Evolutionary conservation across 2,888 invertebrate genomes (phyloP), one percentile per base, ranked within the genome.

Genomic region (Catotricha subobsoleta): DNA sequence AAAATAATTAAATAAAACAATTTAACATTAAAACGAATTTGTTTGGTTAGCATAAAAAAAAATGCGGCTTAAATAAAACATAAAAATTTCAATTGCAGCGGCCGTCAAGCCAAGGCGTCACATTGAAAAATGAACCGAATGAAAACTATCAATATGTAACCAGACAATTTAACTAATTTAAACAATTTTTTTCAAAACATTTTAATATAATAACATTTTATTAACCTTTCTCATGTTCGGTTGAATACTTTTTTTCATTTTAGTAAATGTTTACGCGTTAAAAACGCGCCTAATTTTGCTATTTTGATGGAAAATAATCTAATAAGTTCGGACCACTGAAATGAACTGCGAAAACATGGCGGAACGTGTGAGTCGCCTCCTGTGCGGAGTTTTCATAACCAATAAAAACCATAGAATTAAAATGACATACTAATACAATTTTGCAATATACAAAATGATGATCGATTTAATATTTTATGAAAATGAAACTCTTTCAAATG

Each of bases 191-290:
- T n/a, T n/a, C n/a, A n/a, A n/a, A n/a, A n/a, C n/a, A n/a, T n/a
- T n/a, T n/a, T n/a, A n/a, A n/a, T n/a, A n/a, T n/a, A n/a, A n/a
- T n/a, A n/a, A n/a, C n/a, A n/a, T n/a, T n/a, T n/a, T n/a, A n/a
- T n/a, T n/a, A 20, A 48, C 48, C 48, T 48, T 48, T 45, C 46
- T 43, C 33, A 46, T 43, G 42, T 44, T 46, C 31, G 47, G 43
- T 31, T 46, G 47, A 43, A 44, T 30, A 37, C 37, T 45, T 46
- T 43, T 47, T 46, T 48, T 48, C 48, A 48, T 48, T 44, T 25
- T 19, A 23, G 16, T 36, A 36, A 25, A 16, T 36, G 36, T 36
- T 25, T 23, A 36, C 25, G 25, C 36, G 36, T 36, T 36, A 16
- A 16, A 25, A 34, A 34, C 34, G 34, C 34, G 34, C 34, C 21